phyloP scores from a whole-genome alignment of 2,797 vertebrate species.

The Cirrhinus molitorella region DNA sequence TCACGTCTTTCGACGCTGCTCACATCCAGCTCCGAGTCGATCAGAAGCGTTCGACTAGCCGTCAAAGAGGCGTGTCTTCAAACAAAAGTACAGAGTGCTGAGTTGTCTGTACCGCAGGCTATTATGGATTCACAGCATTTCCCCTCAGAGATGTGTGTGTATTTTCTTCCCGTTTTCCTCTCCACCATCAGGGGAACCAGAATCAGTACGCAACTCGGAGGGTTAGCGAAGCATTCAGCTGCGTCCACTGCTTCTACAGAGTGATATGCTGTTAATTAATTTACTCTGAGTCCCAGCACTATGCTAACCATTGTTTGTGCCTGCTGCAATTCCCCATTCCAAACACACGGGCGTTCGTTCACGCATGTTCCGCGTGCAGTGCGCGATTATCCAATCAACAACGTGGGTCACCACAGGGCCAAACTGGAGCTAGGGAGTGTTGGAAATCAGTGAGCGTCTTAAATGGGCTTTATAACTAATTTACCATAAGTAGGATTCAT shows the following conservation, averaged over 20 bases:
- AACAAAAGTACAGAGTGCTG: slow-evolving; percentile 1
- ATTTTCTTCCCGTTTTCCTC: slow-evolving; percentile 46
- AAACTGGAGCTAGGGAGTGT: slow-evolving; percentile 25
- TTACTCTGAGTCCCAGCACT: slow-evolving; percentile 62
- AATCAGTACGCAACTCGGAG: slow-evolving; percentile 57
- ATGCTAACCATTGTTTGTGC: slow-evolving; percentile 57
- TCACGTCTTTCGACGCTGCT: neutral
- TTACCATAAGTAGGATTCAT: slow-evolving; percentile 45
- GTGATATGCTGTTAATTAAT: slow-evolving; percentile 68
- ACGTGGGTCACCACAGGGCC: slow-evolving; percentile 10
- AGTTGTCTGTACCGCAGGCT: slow-evolving; percentile 34
- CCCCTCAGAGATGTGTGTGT: slow-evolving; percentile 57
- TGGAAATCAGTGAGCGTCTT: slow-evolving; percentile 12
- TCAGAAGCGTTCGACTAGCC: neutral
- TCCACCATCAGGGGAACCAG: slow-evolving; percentile 60
- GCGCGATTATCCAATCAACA: slow-evolving; percentile 52
- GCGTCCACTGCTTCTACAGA: slow-evolving; percentile 62
- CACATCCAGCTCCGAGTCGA: slow-evolving; percentile 11
- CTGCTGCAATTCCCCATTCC: slow-evolving; percentile 63
- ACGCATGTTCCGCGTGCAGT: slow-evolving; percentile 40
- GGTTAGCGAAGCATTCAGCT: slow-evolving; percentile 65
- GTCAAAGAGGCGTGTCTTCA: slow-evolving; percentile 3
- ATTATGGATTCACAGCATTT: slow-evolving; percentile 54
- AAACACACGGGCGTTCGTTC: slow-evolving; percentile 54
- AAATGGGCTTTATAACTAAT: slow-evolving; percentile 33